These are phyloP conservation scores for Cyanoramphus novaezelandiae DNA, from an alignment of 2,113 vertebrate genomes.

Conservation along the genomic window DNA sequence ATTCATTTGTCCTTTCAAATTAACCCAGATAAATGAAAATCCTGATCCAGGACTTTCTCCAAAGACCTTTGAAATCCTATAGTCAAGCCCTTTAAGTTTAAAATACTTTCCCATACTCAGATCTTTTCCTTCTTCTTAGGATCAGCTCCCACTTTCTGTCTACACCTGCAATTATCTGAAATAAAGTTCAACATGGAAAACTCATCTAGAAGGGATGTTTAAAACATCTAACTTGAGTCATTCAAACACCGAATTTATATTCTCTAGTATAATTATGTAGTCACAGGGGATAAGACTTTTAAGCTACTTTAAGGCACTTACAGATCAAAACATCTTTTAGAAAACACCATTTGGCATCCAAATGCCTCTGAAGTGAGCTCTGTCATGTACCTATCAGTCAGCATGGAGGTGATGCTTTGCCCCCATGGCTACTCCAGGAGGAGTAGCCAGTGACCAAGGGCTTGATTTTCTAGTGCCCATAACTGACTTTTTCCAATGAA, in stretches of 20 bases:
- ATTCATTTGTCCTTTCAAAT: not conserved
- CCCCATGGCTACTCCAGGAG: not conserved
- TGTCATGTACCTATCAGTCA: not conserved
- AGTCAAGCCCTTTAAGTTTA: not conserved
- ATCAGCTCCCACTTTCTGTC: not conserved
- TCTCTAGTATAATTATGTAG: not conserved
- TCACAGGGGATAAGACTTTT: not conserved
- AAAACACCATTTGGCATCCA: not conserved
- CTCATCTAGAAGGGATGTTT: not conserved
- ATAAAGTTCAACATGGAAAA: conserved; percentile 28
- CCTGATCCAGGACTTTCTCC: not conserved
- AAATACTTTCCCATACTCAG: not conserved
- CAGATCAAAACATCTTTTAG: not conserved
- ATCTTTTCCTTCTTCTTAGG: not conserved
- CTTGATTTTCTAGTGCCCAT: not conserved
- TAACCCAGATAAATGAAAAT: not conserved
- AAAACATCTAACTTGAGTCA: not conserved
- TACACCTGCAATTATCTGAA: conserved; percentile 39
- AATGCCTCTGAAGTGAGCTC: not conserved
- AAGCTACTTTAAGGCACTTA: not conserved
- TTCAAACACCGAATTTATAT: not conserved
- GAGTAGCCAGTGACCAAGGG: not conserved
- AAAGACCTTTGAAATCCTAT: not conserved
- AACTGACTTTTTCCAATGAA: not conserved
- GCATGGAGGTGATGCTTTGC: not conserved